These are phyloP conservation scores for Boulengeromyrus knoepffleri DNA, from an alignment of 2,113 vertebrate genomes.

Conservation along the genomic window DNA sequence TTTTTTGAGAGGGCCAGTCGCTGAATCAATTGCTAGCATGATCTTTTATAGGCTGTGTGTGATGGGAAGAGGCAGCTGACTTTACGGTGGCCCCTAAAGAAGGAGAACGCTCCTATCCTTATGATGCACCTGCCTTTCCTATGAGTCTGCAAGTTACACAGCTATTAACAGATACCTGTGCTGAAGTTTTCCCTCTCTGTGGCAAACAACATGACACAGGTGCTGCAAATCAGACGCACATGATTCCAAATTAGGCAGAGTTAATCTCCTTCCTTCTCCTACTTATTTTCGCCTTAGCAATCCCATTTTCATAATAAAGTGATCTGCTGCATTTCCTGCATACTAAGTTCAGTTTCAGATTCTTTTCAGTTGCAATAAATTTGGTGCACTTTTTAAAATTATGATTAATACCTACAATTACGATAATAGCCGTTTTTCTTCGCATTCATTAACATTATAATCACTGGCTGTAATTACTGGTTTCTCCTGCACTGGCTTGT, in stretches of 20 bases:
- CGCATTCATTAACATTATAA: neutral
- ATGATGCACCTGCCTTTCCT: neutral
- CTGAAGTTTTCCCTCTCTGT: neutral
- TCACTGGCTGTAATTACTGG: neutral
- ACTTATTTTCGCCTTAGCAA: neutral
- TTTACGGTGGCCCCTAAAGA: neutral
- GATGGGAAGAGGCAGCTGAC: neutral
- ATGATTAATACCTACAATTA: neutral
- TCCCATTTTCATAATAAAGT: neutral
- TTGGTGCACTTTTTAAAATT: neutral
- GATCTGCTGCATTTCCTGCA: neutral
- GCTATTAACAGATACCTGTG: neutral
- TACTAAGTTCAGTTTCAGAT: neutral
- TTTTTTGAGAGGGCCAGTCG: neutral
- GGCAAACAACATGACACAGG: neutral
- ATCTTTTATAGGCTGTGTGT: neutral
- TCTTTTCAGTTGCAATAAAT: neutral
- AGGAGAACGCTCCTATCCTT: neutral
- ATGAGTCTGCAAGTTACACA: neutral
- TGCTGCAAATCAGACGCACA: neutral
- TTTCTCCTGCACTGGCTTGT: neutral
- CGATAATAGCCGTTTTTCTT: neutral
- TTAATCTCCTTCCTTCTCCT: neutral
- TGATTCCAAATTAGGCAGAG: neutral
- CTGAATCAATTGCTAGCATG: neutral